These are phyloP conservation scores for Talpa occidentalis DNA, from an alignment of 2,113 vertebrate species.

Conservation along the genomic window DNA sequence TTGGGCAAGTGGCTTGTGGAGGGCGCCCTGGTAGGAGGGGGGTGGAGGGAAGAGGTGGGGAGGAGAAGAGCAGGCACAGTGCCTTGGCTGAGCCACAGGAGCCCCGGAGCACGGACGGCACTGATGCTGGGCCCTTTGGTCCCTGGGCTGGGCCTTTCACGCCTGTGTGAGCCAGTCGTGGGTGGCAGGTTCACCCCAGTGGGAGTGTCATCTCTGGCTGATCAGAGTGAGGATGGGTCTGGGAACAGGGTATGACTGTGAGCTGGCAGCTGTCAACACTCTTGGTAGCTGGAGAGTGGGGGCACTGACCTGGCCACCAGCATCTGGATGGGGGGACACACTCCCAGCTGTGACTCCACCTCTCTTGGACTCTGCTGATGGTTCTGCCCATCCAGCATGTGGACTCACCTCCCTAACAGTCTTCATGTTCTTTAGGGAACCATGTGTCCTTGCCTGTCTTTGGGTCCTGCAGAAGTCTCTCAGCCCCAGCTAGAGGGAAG, in stretches of 20 bases:
- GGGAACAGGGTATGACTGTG: neutral
- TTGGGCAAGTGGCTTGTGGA: neutral
- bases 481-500: neutral
- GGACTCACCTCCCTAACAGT: no score
- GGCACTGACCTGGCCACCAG: no score
- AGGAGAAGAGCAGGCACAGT: neutral
- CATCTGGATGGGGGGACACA: no score
- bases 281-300: neutral
- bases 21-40: neutral
- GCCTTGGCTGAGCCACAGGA: neutral
- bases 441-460: neutral
- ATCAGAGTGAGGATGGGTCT: no score
- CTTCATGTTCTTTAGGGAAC: neutral
- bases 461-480: neutral
- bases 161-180: neutral
- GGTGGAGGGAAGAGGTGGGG: neutral
- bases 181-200: no score
- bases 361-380: no score
- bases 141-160: neutral
- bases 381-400: no score
- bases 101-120: neutral
- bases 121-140: neutral
- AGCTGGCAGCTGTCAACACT: neutral
- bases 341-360: no score
- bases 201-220: no score